These are phyloP conservation scores for Botia almorhae DNA, from an alignment of 2,797 vertebrate species.

Conservation along the genomic window DNA sequence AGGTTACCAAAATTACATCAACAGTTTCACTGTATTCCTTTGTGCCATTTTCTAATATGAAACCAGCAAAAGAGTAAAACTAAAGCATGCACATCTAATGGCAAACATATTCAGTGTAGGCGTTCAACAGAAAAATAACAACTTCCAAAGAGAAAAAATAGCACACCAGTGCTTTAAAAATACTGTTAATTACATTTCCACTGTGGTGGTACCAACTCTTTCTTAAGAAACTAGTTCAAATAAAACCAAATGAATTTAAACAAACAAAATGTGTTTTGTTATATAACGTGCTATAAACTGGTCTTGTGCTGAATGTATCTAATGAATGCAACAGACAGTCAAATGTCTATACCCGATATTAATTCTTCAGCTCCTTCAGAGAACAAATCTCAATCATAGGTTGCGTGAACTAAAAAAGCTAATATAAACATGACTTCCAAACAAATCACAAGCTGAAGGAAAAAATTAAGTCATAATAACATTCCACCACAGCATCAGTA, in stretches of 20 bases:
- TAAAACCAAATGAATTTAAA: no score
- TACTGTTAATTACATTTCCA: no score
- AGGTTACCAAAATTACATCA: neutral
- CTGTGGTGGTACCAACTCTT: no score
- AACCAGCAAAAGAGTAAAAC: neutral
- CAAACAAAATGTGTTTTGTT: no score
- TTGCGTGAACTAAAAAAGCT: neutral
- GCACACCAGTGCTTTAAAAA: no score
- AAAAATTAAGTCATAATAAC: neutral
- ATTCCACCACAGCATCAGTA: neutral
- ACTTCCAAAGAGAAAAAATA: no score
- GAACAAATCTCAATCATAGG: constrained; percentile 6
- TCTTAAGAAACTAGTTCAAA: neutral
- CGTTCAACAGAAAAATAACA: neutral
- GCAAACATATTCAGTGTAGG: neutral
- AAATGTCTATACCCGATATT: no score
- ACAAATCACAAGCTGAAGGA: neutral
- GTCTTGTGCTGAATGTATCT: neutral
- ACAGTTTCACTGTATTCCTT: neutral
- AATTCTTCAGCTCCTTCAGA: neutral
- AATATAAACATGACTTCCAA: neutral
- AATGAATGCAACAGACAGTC: neutral
- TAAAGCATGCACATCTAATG: neutral
- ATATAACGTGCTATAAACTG: neutral
- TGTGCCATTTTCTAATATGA: neutral